A percentile compares a stretch with the other conserved stretches of the same genome.
These are phyloP conservation scores for Pardosa pseudoannulata DNA, from an alignment of 2,888 invertebrate species.

Conservation along the genomic window DNA sequence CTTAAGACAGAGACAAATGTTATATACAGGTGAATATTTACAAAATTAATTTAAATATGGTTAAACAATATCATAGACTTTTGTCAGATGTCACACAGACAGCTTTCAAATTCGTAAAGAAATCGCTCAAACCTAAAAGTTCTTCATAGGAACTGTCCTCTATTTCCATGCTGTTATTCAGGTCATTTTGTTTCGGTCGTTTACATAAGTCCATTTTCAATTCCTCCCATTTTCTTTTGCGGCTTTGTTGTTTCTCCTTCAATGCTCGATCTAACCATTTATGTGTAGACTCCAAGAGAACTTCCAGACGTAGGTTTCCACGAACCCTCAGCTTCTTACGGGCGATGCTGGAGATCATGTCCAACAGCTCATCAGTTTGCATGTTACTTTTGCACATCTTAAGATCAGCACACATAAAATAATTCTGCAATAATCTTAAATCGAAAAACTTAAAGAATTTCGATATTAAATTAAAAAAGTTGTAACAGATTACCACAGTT, in stretches of 20 bases:
- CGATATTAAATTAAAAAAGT: no score
- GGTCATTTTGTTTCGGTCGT: neutral
- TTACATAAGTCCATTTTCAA: conserved; percentile 43
- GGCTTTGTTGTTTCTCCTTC: conserved; percentile 58
- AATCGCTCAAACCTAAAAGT: conserved; percentile 51
- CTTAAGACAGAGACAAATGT: neutral
- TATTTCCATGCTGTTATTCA: conserved; percentile 20
- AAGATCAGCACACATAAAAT: conserved; percentile 24
- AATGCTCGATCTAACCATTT: conserved; percentile 45
- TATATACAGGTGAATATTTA: no score
- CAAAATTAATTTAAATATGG: no score
- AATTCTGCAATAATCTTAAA: no score
- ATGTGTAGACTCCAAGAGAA: conserved; percentile 47
- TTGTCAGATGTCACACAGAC: conserved; percentile 24
- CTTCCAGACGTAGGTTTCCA: conserved; percentile 57
- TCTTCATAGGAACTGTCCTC: conserved; percentile 34
- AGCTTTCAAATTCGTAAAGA: conserved; percentile 55
- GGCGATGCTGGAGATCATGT: conserved; percentile 57
- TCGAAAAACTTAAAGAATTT: no score
- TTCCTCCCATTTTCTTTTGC: conserved; percentile 69
- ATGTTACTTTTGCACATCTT: conserved; percentile 48
- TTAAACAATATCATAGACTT: conserved; percentile 22
- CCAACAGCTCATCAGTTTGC: conserved; percentile 54
- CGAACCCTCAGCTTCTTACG: conserved; percentile 37
- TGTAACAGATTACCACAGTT: no score